phyloP scores from a whole-genome alignment of 2,113 vertebrate genomes.

The Crotalus tigris region DNA sequence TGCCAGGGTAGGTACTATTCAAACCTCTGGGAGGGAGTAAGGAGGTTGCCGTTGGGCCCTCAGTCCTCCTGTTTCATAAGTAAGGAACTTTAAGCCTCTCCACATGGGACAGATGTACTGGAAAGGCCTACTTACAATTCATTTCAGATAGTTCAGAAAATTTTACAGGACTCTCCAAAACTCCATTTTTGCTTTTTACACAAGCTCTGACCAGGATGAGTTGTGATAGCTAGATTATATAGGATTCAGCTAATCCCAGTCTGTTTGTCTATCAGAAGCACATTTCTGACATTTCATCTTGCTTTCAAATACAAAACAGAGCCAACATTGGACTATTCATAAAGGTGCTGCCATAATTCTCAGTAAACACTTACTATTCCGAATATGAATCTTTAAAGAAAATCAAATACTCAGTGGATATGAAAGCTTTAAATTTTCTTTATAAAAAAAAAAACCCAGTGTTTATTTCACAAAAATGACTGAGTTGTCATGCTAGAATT shows the following conservation, averaged over 20 bases:
- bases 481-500: not conserved
- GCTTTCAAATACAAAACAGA: not conserved
- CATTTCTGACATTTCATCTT: not conserved
- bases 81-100: not conserved
- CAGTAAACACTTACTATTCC: not conserved
- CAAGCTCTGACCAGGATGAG: not conserved
- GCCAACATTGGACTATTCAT: not conserved
- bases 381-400: not conserved
- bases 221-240: not conserved
- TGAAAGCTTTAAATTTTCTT: not conserved
- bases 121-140: not conserved
- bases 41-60: not conserved
- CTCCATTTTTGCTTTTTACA: not conserved
- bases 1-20: not conserved
- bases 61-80: not conserved
- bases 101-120: not conserved
- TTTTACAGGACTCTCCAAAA: not conserved
- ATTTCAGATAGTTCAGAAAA: not conserved
- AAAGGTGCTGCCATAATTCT: not conserved
- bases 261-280: not conserved
- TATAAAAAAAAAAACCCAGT: not conserved
- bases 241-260: not conserved
- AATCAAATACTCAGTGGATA: not conserved
- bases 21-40: not conserved
- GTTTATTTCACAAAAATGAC: not conserved